Evolutionary conservation across 2,888 invertebrate species (phyloP).

Genomic region (Dasypolia templi): DNA sequence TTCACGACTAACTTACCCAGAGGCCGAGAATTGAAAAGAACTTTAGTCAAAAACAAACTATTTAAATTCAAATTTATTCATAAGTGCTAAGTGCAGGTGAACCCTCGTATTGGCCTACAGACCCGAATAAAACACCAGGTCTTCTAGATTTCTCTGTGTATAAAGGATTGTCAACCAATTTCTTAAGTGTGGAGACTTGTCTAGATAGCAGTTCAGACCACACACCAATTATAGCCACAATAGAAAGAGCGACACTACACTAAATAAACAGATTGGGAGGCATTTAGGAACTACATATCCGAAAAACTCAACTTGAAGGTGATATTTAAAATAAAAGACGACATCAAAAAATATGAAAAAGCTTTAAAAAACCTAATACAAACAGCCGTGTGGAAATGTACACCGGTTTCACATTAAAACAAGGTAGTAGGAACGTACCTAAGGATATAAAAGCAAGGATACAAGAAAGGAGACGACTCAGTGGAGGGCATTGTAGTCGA

Average conservation of each 20-base stretch:
- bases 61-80: too few species aligned
- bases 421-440: not conserved
- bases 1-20: constrained; percentile 11
- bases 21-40: constrained; percentile 25
- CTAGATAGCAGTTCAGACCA: too few species aligned
- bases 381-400: not conserved
- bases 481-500: not conserved
- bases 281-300: not conserved
- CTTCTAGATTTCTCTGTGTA: too few species aligned
- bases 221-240: constrained; percentile 6
- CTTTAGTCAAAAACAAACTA: constrained; percentile 18
- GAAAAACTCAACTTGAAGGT: not conserved
- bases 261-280: not conserved
- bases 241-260: not conserved
- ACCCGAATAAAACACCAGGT: constrained; percentile 20
- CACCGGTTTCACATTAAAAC: not conserved
- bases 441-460: too few species aligned
- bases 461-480: constrained; percentile 2
- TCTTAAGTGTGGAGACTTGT: too few species aligned
- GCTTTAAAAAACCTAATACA: not conserved
- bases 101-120: constrained; percentile 23
- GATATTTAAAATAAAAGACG: constrained; percentile 1
- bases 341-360: not conserved
- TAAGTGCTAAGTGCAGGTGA: not conserved
- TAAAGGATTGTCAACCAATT: too few species aligned